Percentiles rank a stretch among this genome's conserved stretches.
Evolutionary conservation across 2,113 vertebrate genomes (phyloP).

Genomic region (Pseudorectes ferrugineus): DNA sequence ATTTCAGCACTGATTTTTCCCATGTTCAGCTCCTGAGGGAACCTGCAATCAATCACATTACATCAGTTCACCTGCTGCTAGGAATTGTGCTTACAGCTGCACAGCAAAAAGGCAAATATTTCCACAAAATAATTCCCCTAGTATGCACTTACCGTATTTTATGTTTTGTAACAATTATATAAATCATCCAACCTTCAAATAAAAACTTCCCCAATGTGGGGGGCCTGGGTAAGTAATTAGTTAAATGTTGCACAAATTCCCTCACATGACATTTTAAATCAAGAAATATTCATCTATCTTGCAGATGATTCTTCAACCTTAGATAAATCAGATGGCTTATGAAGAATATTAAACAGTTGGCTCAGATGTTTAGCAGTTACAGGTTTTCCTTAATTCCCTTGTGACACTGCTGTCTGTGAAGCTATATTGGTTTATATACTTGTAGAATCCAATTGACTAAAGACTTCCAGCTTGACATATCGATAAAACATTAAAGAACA

Average conservation of each 20-base stretch:
- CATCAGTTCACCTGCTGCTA: background rate
- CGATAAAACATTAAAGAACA: background rate
- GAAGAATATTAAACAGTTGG: background rate
- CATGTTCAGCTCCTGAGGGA: conserved; percentile 94
- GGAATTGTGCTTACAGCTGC: background rate
- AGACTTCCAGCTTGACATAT: background rate
- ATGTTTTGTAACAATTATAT: background rate
- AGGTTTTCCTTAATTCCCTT: background rate
- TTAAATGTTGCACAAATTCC: background rate
- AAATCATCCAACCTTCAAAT: background rate
- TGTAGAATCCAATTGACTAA: background rate
- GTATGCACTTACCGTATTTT: background rate
- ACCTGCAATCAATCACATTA: conserved; percentile 76
- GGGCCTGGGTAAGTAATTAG: background rate
- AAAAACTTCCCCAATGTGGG: background rate
- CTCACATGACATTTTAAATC: background rate
- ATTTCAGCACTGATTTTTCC: conserved; percentile 92
- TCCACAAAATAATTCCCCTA: background rate
- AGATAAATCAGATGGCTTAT: background rate
- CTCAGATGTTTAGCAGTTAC: background rate
- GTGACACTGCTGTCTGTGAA: background rate
- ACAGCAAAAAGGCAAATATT: background rate
- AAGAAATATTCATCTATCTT: background rate
- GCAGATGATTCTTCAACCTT: background rate
- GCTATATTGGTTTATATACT: background rate